Evolutionary conservation across 2,888 invertebrate species (phyloP).

Genomic region (Leucophora obtusa): DNA sequence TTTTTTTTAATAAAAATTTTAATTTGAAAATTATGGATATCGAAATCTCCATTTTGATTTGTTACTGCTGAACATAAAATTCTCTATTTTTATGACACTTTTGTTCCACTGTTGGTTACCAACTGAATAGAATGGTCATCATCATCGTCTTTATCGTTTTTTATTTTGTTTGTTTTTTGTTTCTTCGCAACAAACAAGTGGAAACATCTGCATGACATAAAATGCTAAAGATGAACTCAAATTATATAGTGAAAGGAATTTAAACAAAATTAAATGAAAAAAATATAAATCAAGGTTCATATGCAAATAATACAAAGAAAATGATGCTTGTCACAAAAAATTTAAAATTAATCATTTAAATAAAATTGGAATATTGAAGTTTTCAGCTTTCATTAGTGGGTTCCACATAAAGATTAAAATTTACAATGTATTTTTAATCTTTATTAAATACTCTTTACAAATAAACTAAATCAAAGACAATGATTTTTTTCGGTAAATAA

Average conservation of each 20-base stretch:
- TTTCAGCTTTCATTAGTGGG: too few species aligned
- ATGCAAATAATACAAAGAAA: background rate
- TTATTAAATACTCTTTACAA: background rate
- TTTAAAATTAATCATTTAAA: background rate
- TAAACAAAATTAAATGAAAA: too few species aligned
- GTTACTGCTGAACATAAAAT: background rate
- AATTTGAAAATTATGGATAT: too few species aligned
- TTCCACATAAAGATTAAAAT: background rate
- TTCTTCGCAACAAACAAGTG: slow-evolving; percentile 19
- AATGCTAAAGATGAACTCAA: slow-evolving; percentile 6
- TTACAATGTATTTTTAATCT: background rate
- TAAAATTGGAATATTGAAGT: background rate
- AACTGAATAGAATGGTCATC: background rate
- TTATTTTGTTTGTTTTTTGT: background rate
- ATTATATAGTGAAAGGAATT: slow-evolving; percentile 1
- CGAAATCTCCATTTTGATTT: too few species aligned
- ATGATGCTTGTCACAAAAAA: background rate
- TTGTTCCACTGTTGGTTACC: background rate
- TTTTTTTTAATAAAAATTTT: too few species aligned
- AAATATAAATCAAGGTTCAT: slow-evolving; percentile 1
- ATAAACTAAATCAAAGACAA: slow-evolving; percentile 32
- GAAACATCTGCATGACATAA: slow-evolving; percentile 35
- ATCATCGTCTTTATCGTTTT: background rate
- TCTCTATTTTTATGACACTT: background rate
- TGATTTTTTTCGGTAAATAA: slow-evolving; percentile 15